Evolutionary conservation across 2,888 invertebrate genomes (phyloP), one percentile per base, ranked within the genome.

Genomic region (Sinelater perroti): DNA sequence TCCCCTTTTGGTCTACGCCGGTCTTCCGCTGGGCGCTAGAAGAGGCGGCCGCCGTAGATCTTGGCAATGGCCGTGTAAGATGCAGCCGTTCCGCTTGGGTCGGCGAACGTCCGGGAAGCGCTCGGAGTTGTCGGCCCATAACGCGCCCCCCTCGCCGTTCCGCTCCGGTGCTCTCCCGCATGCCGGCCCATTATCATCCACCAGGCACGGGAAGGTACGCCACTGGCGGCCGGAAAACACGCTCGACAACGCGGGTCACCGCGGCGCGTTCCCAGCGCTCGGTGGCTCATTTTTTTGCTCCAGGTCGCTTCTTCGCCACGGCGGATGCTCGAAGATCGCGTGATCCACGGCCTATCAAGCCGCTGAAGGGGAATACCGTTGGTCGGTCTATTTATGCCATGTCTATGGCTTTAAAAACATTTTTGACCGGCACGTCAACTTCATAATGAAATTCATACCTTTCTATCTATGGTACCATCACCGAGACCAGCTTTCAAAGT

Each of bases 41-140:
- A 28, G 2, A 28, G 28, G 2, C 28, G 10, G 28, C 28, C 5
- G 28, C n/a, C 10, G 50, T 51, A 53, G 52, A 51, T 54, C 63
- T 64, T 64, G 61, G 63, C 61, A 63, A 61, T 64, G 60, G 64
- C 62, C 58, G 53, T 62, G 53, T 55, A 62, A 64, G 64, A 64
- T 64, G 64, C 57, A 63, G 65, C 60, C 68, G 73, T 73, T 72
- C 70, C 69, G 73, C 71, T 69, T 72, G 67, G 67, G 59, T 68
- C 70, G 66, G 63, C 68, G 61, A 65, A 69, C 71, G 71, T 72
- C 73, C 72, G 73, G 73, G 72, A 73, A 72, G 67, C 71, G 68
- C 66, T 61, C 61, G 66, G 61, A 72, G 70, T 71, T 70, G 72
- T 68, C 69, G 68, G 72, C 66, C 71, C 74, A 71, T 71, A 70